Percentiles rank a stretch among this genome's conserved stretches.
Conservation (phyloP, 2,113 vertebrate species). For the Sphaerodactylus townsendi region DNA sequence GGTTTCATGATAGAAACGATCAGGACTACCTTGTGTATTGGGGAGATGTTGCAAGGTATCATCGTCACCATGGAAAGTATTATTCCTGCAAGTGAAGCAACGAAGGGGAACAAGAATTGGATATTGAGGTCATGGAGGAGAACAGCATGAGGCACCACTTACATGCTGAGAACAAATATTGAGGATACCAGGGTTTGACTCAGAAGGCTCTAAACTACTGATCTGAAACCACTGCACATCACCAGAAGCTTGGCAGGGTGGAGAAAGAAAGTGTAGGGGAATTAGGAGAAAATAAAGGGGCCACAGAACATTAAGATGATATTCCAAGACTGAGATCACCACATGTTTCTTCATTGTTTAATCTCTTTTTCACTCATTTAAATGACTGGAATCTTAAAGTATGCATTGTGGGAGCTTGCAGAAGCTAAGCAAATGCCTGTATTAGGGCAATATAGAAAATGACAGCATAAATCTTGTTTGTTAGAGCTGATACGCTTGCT, state of each 20-base stretch:
- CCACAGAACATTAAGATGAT: accelerated
- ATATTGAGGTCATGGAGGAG: constrained; percentile 57
- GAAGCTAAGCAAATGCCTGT: neutral
- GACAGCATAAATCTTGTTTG: neutral
- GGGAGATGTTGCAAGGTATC: constrained; percentile 43
- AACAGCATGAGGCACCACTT: constrained; percentile 50
- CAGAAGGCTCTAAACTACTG: constrained; percentile 40
- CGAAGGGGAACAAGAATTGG: constrained; percentile 53
- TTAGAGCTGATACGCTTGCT: neutral
- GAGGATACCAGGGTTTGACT: constrained; percentile 53
- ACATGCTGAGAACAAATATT: constrained; percentile 60
- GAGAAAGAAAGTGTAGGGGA: constrained; percentile 15
- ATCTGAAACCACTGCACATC: constrained; percentile 46
- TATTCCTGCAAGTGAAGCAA: constrained; percentile 47
- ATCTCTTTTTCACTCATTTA: neutral
- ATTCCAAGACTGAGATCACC: constrained; percentile 1
- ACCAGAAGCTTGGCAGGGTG: constrained; percentile 28
- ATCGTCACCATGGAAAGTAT: constrained; percentile 48
- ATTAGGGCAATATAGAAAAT: neutral
- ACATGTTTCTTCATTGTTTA: neutral
- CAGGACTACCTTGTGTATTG: neutral
- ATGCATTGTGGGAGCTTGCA: accelerated
- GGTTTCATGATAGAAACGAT: constrained; percentile 35
- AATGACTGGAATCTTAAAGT: neutral
- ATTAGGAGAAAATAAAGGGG: constrained; percentile 22